Evolutionary conservation across 2,797 vertebrate species (phyloP).

Genomic region (Dendrocincla tyrannina): DNA sequence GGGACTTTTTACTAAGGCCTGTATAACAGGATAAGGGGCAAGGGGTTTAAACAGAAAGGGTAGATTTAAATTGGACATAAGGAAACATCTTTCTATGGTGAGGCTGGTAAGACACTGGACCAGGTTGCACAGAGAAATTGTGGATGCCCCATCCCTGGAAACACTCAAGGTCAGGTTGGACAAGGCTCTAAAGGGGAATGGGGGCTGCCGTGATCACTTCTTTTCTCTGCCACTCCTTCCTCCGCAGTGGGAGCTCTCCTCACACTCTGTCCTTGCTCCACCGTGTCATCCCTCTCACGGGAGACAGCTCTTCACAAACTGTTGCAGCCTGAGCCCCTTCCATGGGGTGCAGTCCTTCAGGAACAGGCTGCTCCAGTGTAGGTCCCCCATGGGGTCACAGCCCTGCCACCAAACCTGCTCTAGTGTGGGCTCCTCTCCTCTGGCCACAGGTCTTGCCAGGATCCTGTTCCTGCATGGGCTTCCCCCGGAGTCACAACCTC

Average conservation of each 20-base stretch:
- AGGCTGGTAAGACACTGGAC: neutral
- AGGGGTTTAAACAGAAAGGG: neutral
- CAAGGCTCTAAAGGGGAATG: neutral
- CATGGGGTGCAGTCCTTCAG: neutral
- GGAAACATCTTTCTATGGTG: neutral
- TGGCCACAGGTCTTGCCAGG: neutral
- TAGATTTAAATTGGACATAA: neutral
- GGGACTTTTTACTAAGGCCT: neutral
- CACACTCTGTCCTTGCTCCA: neutral
- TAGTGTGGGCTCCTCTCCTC: neutral
- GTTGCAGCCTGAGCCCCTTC: neutral
- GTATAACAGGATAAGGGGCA: neutral
- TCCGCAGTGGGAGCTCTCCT: neutral
- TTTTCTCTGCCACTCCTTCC: neutral
- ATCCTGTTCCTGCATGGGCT: rapidly evolving
- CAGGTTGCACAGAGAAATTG: neutral
- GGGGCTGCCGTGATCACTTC: neutral
- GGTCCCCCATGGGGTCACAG: no score
- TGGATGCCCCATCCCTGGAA: neutral
- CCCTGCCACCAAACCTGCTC: neutral
- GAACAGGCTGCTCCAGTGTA: neutral
- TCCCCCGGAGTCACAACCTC: neutral
- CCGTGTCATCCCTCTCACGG: rapidly evolving
- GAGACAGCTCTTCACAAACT: neutral
- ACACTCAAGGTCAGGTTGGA: neutral